Evolutionary conservation across 2,113 vertebrate genomes (phyloP).

Genomic region (Procapra przewalskii): DNA sequence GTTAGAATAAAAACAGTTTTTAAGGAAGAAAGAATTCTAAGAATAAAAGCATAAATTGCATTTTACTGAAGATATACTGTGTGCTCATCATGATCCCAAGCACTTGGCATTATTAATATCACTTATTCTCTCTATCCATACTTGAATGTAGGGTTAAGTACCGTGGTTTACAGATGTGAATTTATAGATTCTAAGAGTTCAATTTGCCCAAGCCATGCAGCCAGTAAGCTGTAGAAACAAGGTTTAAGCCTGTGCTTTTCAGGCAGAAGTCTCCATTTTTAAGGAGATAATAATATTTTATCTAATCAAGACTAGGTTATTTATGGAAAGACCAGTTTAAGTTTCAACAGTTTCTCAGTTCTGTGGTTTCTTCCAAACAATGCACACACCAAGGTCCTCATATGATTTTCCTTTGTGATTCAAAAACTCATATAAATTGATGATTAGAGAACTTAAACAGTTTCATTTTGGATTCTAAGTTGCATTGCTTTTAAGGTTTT

Average conservation of each 20-base stretch:
- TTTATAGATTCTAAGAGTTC: background rate
- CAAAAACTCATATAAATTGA: conserved; percentile 8
- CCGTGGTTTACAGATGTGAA: background rate
- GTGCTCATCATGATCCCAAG: background rate
- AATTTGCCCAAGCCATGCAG: background rate
- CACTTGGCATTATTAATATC: background rate
- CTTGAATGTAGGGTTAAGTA: background rate
- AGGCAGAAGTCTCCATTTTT: background rate
- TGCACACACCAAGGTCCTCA: background rate
- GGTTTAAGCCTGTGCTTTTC: background rate
- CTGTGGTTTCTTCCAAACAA: background rate
- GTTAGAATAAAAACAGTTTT: background rate
- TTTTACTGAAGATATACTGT: background rate
- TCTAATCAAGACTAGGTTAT: background rate
- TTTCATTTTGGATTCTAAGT: conserved; percentile 34
- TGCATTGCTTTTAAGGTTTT: conserved; percentile 18
- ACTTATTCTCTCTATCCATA: background rate
- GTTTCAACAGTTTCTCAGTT: background rate
- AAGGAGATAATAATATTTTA: background rate
- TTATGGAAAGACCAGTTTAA: background rate
- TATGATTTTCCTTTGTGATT: conserved; percentile 28
- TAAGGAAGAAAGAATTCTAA: background rate
- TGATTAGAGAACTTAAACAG: conserved; percentile 31
- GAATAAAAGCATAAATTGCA: background rate
- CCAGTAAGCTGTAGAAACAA: background rate